phyloP scores from a whole-genome alignment of 2,888 invertebrate genomes.

The Tachina grossa region DNA sequence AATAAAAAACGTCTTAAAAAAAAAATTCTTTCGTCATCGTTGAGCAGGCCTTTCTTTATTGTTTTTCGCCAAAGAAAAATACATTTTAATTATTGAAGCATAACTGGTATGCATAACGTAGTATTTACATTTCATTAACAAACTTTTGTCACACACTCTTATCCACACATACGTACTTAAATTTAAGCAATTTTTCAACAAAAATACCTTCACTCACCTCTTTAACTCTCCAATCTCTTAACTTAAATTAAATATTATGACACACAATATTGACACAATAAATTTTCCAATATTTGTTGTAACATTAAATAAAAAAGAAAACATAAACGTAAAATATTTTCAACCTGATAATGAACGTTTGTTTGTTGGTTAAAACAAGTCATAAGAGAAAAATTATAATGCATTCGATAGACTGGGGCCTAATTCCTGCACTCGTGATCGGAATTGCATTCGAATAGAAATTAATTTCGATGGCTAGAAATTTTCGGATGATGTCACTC shows the following conservation, averaged over 20 bases:
- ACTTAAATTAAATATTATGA: constrained; percentile 4
- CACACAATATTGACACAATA: constrained; percentile 35
- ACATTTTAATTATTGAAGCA: constrained; percentile 57
- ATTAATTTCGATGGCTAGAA: too few relatives aligned
- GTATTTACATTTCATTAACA: constrained; percentile 25
- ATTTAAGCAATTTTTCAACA: neutral
- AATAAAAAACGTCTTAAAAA: too few relatives aligned
- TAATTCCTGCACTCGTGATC: too few relatives aligned
- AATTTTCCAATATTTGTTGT: constrained; percentile 55
- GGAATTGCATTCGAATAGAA: too few relatives aligned
- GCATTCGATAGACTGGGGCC: neutral
- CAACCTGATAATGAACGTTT: constrained; percentile 42
- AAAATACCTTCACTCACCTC: constrained; percentile 38
- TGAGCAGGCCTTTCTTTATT: neutral
- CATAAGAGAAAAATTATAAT: neutral
- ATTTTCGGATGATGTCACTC: too few relatives aligned
- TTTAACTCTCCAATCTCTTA: constrained; percentile 9
- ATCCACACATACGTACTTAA: neutral
- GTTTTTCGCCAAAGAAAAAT: neutral
- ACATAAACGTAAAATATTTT: constrained; percentile 33
- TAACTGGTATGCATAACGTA: constrained; percentile 6
- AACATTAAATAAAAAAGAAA: neutral
- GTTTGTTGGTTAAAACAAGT: constrained; percentile 16
- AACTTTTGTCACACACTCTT: neutral
- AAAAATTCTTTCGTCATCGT: too few relatives aligned